Evolutionary conservation across 2,113 vertebrate species (phyloP).

Genomic region (Rhabdomys dilectus): DNA sequence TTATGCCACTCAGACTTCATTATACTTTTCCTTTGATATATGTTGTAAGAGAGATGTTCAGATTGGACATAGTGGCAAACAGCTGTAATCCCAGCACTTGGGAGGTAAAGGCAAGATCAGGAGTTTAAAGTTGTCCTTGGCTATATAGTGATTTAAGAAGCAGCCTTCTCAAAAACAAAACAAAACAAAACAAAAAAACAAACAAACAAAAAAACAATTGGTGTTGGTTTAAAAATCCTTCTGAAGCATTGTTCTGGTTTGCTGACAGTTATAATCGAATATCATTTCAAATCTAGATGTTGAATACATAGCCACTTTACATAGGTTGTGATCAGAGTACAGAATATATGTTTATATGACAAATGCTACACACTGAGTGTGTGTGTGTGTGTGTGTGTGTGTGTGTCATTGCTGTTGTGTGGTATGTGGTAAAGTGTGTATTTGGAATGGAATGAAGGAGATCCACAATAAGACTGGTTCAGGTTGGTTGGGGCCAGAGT

Average conservation of each 20-base stretch:
- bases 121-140: not conserved
- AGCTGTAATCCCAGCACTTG: too few relatives aligned
- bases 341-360: not conserved
- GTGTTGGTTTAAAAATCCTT: not conserved
- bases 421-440: not conserved
- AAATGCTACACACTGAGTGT: not conserved
- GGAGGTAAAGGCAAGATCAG: not conserved
- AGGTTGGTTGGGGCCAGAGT: not conserved
- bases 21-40: not conserved
- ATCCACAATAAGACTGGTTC: not conserved
- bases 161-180: not conserved
- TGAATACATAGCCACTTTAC: not conserved
- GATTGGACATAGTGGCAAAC: not conserved
- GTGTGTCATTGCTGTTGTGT: not conserved
- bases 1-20: not conserved
- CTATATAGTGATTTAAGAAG: not conserved
- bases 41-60: not conserved
- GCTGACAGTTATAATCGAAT: not conserved
- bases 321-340: not conserved
- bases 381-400: not conserved
- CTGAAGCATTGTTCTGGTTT: not conserved
- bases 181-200: not conserved
- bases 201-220: not conserved
- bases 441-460: not conserved
- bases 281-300: not conserved